Evolutionary conservation across 1,140 invertebrate species (phyloP), one percentile per base, ranked within the genome.

Genomic region (Hylaeus anthracinus): DNA sequence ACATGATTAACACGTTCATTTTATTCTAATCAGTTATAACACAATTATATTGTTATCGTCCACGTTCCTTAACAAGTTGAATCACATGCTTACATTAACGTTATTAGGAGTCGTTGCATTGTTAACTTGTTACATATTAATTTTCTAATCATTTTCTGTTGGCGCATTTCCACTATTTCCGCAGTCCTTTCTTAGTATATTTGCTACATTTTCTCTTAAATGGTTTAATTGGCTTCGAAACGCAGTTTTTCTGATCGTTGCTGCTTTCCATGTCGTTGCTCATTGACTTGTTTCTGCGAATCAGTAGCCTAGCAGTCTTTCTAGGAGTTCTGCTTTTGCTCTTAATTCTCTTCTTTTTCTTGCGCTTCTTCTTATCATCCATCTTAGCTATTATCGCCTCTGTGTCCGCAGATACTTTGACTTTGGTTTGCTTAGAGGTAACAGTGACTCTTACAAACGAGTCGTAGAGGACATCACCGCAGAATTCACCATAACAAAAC

Each of bases 401-500:
- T 0, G 90, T 90, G 26, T 93, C 87, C 0, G 91, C 87, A 1
- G 91, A 91, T 15, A 90, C 79, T 72, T 90, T 91, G 0, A 88
- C 84, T 63, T 92, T 92, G 45, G 85, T 76, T 41, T 87, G 88
- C 4, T 88, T 83, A 1, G 76, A 73, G 1, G 51, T 75, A 2
- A 93, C 81, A 0, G 82, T 76, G 1, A 94, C 86, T 12, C 93
- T 81, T 14, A 89, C 86, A 61, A 88, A 95, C 1, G 92, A 92
- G 70, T 95, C 94, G 79, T 95, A 95, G 0, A 93, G 86, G 79
- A 94, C 92, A 39, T 95, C 94, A 14, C 92, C 93, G 79, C 94
- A 95, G 48, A 88, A 88, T 63, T 93, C 93, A 92, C 96, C 96
- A 87, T 95, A 95, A 89, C 97, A 98, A 93, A 97, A 97, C 91